Base-by-base conservation (phyloP, 2,888 invertebrate species). In the Malthinus seriepunctatus region DNA sequence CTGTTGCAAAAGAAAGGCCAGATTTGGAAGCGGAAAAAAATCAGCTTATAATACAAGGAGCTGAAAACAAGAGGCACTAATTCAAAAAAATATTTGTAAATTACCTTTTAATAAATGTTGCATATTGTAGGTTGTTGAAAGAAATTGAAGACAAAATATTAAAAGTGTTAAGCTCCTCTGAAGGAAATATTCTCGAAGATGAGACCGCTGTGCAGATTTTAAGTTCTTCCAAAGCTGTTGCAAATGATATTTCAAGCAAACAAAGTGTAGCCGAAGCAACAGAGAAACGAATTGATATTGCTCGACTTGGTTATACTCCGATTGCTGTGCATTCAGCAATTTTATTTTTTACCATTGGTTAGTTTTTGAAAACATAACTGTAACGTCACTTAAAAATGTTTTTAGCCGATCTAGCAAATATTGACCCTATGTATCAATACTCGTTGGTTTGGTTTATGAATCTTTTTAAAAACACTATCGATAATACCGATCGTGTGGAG, bases 101-200 rank as follows among this genome's bases (percentile, higher is more conserved):
- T 56, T 31, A 38, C 15, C 1, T 39, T 46, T 35, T 39, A 14
- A 33, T 38, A 46, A 56, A 51, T 12, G 8, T 57, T 47, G 52
- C n/a, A 60, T 49, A 42, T 68, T 66, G 7, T 57, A 86, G 90
- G 44, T 82, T 88, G 60, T 73, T 93, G 56, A 92, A 95, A 72
- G 94, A 95, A 67, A 93, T 95, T 33, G 96, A 97, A 77, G 91
- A 89, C 78, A 91, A 95, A 77, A 97, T 97, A 66, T 81, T 97
- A 8, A 89, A 88, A 76, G 86, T 91, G 0, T 76, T 92, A 9
- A 87, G 88, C 56, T 81, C 86, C 0, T 86, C 90, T 0, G 84
- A 88, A 67, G 90, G 90, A 14, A 91, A 90, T 74, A 89, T 93
- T 67, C 79, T 97, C 50, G 96, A 96, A 77, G 95, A 97, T 74